These are phyloP conservation scores for Nymphalis c-album DNA, from an alignment of 2,888 invertebrate species.

Conservation along the genomic window DNA sequence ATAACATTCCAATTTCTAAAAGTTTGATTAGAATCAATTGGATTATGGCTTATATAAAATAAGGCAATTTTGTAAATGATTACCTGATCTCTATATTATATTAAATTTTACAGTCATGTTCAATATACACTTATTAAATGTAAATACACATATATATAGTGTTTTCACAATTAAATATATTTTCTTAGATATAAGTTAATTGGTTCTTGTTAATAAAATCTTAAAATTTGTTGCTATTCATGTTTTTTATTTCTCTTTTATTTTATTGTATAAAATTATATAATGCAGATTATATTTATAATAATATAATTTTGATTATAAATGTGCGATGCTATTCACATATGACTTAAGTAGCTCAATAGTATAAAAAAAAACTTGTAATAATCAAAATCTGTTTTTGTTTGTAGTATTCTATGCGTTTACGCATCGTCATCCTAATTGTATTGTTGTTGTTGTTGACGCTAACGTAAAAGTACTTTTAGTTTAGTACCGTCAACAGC, in stretches of 20 bases:
- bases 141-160: slow-evolving; percentile 32
- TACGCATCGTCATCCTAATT: too few relatives aligned
- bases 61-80: slow-evolving; percentile 36
- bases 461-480: too few relatives aligned
- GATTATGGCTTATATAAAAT: slow-evolving; percentile 17
- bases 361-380: too few relatives aligned
- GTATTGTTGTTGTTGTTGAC: too few relatives aligned
- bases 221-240: slow-evolving; percentile 50
- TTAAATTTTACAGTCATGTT: slow-evolving; percentile 31
- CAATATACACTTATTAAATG: slow-evolving; percentile 13
- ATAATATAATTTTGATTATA: too few relatives aligned
- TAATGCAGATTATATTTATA: too few relatives aligned
- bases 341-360: too few relatives aligned
- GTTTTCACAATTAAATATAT: slow-evolving; percentile 28
- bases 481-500: too few relatives aligned
- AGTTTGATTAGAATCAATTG: slow-evolving; percentile 30
- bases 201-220: slow-evolving; percentile 57
- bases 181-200: slow-evolving; percentile 41
- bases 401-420: too few relatives aligned
- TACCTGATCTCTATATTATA: slow-evolving; percentile 41
- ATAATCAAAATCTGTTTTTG: too few relatives aligned
- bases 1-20: slow-evolving; percentile 27
- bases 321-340: too few relatives aligned
- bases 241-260: slow-evolving; percentile 33
- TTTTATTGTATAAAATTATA: too few relatives aligned